Evolutionary conservation across 1,140 invertebrate species (phyloP), one percentile per base, ranked within the genome.

Genomic region (Papilio aristodemus): DNA sequence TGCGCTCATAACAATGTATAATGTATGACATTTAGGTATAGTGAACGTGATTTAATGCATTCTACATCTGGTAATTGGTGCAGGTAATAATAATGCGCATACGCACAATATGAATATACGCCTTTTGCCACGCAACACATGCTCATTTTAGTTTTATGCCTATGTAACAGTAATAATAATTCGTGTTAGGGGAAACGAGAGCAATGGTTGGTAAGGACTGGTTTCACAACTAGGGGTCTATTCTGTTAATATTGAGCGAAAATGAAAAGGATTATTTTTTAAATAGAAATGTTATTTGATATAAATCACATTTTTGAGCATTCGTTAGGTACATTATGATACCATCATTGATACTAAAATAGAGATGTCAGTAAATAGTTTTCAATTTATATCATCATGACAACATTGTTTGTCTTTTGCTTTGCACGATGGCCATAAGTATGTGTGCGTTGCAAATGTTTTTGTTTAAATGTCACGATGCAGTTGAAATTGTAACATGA

Each of bases 21-120:
- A 54, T 54, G 19, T 54, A 54, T 54, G 46, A 54, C 46, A 54
- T 54, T 54, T 54, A 54, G 46, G 19, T 54, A 54, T 10, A 25
- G 46, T 54, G 46, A 54, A 54, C 46, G 46, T 54, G 46, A 54
- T 54, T 54, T 54, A 54, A 54, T 54, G 46, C 19, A 54, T 22
- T 54, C 17, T 54, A 54, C 17, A 9, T 54, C 46, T 19, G 19
- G 46, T 54, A 54, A 54, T 54, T 54, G 9, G 9, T 54, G 46
- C 46, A 54, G 46, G 46, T 54, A 54, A 54, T 54, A 54, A 54
- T 54, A 54, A 54, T 54, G 46, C 10, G 46, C 46, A 54, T 25
- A 50, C 46, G 46, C 46, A 54, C 46, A 25, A 19, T 19, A 22
- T 54, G 46, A 54, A 22, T 54, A 54, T 19, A 54, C 46, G 46